These are phyloP conservation scores for Lymantria dispar DNA, from an alignment of 2,888 invertebrate species.

Conservation along the genomic window DNA sequence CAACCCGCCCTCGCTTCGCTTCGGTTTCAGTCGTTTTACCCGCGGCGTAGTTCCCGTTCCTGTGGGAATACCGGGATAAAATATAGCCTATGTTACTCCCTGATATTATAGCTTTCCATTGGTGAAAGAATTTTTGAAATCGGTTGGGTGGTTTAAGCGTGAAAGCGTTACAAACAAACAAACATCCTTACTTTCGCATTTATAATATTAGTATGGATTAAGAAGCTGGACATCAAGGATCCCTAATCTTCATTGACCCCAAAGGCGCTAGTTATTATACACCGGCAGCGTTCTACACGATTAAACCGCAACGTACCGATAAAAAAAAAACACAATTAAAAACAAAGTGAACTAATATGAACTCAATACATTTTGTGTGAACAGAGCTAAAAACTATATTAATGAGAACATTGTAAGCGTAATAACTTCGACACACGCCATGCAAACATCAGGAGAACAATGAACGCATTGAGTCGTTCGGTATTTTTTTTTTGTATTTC, in stretches of 20 bases:
- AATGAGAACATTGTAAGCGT: constrained; percentile 32
- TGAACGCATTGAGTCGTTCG: constrained; percentile 34
- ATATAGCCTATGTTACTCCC: too few species aligned
- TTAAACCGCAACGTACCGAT: constrained; percentile 4
- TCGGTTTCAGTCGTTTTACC: too few species aligned
- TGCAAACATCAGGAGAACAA: constrained; percentile 36
- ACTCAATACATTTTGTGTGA: constrained; percentile 47
- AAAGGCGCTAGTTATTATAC: not conserved
- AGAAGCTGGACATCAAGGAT: not conserved
- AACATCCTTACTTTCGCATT: too few species aligned
- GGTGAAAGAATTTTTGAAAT: too few species aligned
- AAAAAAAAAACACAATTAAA: constrained; percentile 25
- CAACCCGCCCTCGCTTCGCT: too few species aligned
- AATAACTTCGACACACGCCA: constrained; percentile 37
- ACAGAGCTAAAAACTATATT: constrained; percentile 45
- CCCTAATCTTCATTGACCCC: not conserved
- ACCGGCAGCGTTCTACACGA: not conserved
- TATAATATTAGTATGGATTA: too few species aligned
- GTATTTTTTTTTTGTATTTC: constrained; percentile 9
- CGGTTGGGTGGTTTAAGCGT: too few species aligned
- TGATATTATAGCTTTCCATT: too few species aligned
- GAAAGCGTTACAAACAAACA: too few species aligned
- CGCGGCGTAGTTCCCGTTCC: too few species aligned
- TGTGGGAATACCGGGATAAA: too few species aligned
- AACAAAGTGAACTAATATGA: constrained; percentile 25